Percentiles rank a stretch among this genome's conserved stretches.
These are phyloP conservation scores for Helicorthomorpha holstii DNA, from an alignment of 1,140 invertebrate genomes.

Conservation along the genomic window DNA sequence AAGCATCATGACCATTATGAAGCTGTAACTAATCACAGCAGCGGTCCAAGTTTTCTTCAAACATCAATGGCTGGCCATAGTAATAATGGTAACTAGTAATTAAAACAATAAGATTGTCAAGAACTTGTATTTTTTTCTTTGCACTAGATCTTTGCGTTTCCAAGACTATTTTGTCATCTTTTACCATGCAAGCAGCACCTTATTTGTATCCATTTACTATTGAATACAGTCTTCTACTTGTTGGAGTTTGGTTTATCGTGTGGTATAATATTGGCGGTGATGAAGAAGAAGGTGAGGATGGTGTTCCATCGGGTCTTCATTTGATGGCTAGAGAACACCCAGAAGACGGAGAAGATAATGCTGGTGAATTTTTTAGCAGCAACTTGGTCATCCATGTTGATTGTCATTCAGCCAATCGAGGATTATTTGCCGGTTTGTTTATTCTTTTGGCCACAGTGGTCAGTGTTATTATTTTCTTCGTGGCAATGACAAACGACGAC, in stretches of 20 bases:
- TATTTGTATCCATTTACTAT: slow-evolving; percentile 56
- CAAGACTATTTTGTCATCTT: slow-evolving; percentile 3
- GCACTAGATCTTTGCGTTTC: slow-evolving; percentile 2
- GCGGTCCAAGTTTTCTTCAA: neutral
- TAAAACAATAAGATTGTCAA: neutral
- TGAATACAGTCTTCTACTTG: slow-evolving; percentile 53
- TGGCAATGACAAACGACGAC: slow-evolving; percentile 36
- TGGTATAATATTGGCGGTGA: slow-evolving; percentile 51
- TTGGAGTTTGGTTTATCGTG: slow-evolving; percentile 49
- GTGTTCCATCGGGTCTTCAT: neutral
- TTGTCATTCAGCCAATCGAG: slow-evolving; percentile 51
- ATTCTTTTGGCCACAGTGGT: slow-evolving; percentile 42
- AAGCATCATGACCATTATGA: neutral
- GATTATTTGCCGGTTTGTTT: slow-evolving; percentile 45
- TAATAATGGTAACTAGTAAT: neutral
- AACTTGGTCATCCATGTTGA: slow-evolving; percentile 47
- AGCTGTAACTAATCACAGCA: neutral
- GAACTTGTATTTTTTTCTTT: neutral
- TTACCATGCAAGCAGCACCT: slow-evolving; percentile 23
- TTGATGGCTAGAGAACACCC: slow-evolving; percentile 15
- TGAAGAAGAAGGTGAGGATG: slow-evolving; percentile 18
- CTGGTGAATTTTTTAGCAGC: slow-evolving; percentile 19
- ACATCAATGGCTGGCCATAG: neutral
- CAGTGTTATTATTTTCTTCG: slow-evolving; percentile 47
- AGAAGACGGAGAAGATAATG: slow-evolving; percentile 2